Evolutionary conservation across 2,888 invertebrate species (phyloP).

Genomic region (Lasioglossum lativentre): DNA sequence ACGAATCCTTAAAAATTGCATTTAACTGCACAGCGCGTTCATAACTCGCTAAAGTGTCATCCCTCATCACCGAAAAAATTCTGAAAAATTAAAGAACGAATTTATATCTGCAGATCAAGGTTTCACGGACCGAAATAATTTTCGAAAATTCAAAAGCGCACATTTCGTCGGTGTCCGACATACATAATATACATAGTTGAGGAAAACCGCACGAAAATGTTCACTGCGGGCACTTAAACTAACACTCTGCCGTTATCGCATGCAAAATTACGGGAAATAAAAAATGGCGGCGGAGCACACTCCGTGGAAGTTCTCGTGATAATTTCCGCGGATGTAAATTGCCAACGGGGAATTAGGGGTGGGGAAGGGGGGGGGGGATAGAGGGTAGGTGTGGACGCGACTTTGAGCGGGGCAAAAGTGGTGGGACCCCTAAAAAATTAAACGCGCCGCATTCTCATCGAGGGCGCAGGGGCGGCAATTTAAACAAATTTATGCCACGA

Average conservation of each 20-base stretch:
- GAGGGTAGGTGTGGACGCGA: background rate
- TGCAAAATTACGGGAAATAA: background rate
- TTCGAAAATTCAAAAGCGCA: background rate
- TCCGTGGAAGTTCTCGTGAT: background rate
- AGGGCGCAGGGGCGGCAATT: slow-evolving; percentile 3
- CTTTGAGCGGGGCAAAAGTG: slow-evolving; percentile 4
- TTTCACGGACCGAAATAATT: background rate
- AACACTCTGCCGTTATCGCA: background rate
- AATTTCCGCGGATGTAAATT: slow-evolving; percentile 20
- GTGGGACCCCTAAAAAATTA: slow-evolving; percentile 28
- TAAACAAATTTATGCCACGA: slow-evolving; percentile 30
- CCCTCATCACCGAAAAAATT: background rate
- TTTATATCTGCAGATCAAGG: background rate
- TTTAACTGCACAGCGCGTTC: background rate
- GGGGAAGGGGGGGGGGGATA: background rate
- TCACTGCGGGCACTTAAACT: background rate
- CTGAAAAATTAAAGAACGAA: background rate
- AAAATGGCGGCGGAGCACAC: background rate
- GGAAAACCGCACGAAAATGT: background rate
- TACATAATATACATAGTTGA: background rate
- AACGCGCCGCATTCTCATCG: slow-evolving; percentile 14
- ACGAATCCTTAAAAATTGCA: background rate
- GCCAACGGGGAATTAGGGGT: background rate
- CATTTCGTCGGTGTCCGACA: background rate
- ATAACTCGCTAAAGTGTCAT: no score